Conservation (phyloP, 2,888 invertebrate genomes). For the Trichacis sp. region DNA sequence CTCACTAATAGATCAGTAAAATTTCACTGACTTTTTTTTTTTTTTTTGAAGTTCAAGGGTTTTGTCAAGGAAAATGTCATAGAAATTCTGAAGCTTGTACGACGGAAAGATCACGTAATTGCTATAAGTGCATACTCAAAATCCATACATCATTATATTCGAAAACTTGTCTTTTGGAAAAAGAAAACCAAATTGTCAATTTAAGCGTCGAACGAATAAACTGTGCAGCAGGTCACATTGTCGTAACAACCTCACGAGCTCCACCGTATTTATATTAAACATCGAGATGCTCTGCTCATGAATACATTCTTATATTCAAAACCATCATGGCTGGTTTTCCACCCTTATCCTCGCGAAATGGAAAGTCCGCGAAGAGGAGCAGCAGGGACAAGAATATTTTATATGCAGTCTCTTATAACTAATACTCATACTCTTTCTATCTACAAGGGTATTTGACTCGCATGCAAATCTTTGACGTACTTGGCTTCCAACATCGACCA, state of each 20-base stretch:
- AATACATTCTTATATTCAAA: slow-evolving; percentile 52
- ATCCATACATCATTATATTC: no score
- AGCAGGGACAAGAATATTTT: slow-evolving; percentile 42
- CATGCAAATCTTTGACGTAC: slow-evolving; percentile 66
- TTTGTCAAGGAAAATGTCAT: no score
- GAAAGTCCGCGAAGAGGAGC: slow-evolving; percentile 36
- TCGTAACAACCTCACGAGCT: slow-evolving; percentile 25
- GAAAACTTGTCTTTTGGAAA: no score
- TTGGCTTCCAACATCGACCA: slow-evolving; percentile 60
- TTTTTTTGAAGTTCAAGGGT: no score
- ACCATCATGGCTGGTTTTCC: slow-evolving; percentile 39
- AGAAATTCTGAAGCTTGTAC: no score
- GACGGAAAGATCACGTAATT: no score
- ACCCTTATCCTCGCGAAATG: slow-evolving; percentile 41
- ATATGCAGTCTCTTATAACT: slow-evolving; percentile 56
- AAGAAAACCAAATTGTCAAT: no score
- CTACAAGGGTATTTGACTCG: slow-evolving; percentile 60
- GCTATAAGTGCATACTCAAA: no score
- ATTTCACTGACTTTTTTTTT: no score
- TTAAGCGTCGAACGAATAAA: no score
- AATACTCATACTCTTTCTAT: slow-evolving; percentile 58
- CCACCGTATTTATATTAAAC: slow-evolving; percentile 58
- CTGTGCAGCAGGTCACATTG: slow-evolving; percentile 49
- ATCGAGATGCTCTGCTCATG: slow-evolving; percentile 55
- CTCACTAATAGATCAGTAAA: no score